Evolutionary conservation across 2,797 vertebrate species (phyloP), one percentile per base, ranked within the genome.

Genomic region (Alectoris magna): DNA sequence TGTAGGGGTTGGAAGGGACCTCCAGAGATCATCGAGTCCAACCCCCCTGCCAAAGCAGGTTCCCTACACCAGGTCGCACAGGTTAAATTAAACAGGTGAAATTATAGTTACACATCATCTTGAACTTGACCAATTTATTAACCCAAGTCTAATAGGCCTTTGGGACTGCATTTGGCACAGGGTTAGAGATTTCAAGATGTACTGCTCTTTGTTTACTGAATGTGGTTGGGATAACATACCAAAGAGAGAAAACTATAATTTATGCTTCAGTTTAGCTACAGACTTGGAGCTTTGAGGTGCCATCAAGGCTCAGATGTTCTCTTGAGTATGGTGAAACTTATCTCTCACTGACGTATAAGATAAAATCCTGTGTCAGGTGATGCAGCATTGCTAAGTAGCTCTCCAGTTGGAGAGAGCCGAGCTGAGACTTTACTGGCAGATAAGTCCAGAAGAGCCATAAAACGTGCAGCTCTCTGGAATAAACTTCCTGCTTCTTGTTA

Each of bases 191-290:
- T 58, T 84, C 63, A 71, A 68, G 83, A 76, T 76, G 43, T 56
- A 55, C 60, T 86, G 56, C n/a, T 85, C 55, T 93, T 92, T 96
- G 55, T 91, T 91, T 95, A 87, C 29, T 55, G 8, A 66, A 53
- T 69, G 59, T 53, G 31, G 56, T 78, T 73, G 73, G 64, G 59
- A 56, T 91, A 92, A 75, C 48, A 43, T 56, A 44, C n/a, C 56
- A 41, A 62, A 75, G 72, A 51, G 18, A 64, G 27, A 78, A 55
- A 81, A 67, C 13, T 14, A 4, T 55, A 62, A 53, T 72, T 70
- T 2, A 0, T 67, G 56, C 71, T 92, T 84, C 6, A 8, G 29
- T 73, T 92, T 81, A 16, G 41, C 49, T 87, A 16, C 0, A 26
- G 13, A 10, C 38, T 55, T 34, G 5, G 19, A 74, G 23, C 13